Percentiles rank a stretch among this genome's conserved stretches.
These are phyloP conservation scores for Oryzias melastigma DNA, from an alignment of 2,113 vertebrate species.

Conservation along the genomic window DNA sequence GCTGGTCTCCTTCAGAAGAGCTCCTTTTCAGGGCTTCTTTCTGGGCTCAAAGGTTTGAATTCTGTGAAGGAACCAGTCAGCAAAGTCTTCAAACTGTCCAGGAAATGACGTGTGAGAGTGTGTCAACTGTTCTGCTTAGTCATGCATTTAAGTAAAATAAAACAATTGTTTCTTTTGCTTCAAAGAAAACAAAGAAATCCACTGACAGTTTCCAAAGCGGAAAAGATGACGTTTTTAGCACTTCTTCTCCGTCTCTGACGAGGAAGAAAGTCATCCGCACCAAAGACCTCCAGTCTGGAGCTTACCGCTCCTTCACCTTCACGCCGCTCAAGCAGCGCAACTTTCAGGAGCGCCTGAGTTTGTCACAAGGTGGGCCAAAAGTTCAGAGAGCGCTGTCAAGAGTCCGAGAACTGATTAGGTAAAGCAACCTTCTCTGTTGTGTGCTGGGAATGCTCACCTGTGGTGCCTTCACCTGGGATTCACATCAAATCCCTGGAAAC, in stretches of 20 bases:
- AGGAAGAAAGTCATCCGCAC: constrained; percentile 92
- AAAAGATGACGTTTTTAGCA: constrained; percentile 75
- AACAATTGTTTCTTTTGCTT: neutral
- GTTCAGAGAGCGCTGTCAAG: constrained; percentile 71
- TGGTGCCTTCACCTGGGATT: too few species aligned
- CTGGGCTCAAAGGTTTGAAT: constrained; percentile 70
- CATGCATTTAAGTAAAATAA: neutral
- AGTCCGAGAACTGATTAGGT: constrained; percentile 75
- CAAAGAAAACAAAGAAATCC: constrained; percentile 39
- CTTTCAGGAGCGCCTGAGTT: constrained; percentile 75
- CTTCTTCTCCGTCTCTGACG: constrained; percentile 86
- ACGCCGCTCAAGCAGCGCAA: constrained; percentile 81
- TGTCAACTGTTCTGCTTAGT: too few species aligned
- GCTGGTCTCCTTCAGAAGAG: constrained; percentile 88
- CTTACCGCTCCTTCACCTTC: constrained; percentile 88
- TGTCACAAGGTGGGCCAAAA: constrained; percentile 74
- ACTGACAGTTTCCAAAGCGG: constrained; percentile 35
- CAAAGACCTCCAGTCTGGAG: constrained; percentile 89
- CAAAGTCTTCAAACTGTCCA: too few species aligned
- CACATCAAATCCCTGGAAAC: too few species aligned
- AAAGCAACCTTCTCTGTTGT: constrained; percentile 50
- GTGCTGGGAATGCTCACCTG: constrained; percentile 1
- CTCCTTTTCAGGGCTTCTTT: constrained; percentile 72
- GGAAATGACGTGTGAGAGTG: too few species aligned
- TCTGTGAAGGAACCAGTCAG: neutral